A percentile compares a stretch with the other conserved stretches of the same genome.
These are phyloP conservation scores for Dorcus parallelipipedus DNA, from an alignment of 2,888 invertebrate species.

Conservation along the genomic window DNA sequence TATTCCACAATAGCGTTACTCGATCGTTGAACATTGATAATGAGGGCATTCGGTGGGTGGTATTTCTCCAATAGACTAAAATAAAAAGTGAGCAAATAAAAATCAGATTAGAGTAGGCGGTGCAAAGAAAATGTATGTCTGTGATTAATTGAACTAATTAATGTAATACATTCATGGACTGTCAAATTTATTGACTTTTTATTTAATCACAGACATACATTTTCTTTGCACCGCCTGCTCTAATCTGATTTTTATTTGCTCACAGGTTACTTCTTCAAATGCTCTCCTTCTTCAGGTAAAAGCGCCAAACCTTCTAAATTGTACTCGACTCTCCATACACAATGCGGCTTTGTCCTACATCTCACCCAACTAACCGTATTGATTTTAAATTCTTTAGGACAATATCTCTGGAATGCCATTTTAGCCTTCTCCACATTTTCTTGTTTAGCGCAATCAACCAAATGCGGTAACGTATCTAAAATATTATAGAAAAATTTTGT, in stretches of 20 bases:
- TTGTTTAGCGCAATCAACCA: slow-evolving; percentile 1
- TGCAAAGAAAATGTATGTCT: too few species aligned
- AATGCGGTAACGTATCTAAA: background rate
- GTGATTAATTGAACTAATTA: too few species aligned
- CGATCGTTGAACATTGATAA: background rate
- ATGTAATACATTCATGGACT: too few species aligned
- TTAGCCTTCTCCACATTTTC: background rate
- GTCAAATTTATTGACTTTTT: too few species aligned
- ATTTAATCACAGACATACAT: too few species aligned
- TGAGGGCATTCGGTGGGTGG: background rate
- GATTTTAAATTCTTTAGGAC: slow-evolving; percentile 2
- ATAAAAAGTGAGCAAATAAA: too few species aligned
- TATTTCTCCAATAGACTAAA: slow-evolving; percentile 5
- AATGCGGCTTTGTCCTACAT: background rate
- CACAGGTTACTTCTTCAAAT: background rate
- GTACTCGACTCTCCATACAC: slow-evolving; percentile 2
- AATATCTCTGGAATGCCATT: slow-evolving; percentile 3
- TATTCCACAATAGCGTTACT: slow-evolving; percentile 6
- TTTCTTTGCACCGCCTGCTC: too few species aligned
- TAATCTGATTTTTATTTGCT: too few species aligned
- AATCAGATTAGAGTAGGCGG: too few species aligned
- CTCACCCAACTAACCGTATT: background rate
- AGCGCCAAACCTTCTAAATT: background rate
- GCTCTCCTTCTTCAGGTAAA: slow-evolving; percentile 2
- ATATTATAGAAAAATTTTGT: background rate